Base-by-base conservation (phyloP, 2,888 invertebrate genomes). In the Patella caerulea region DNA sequence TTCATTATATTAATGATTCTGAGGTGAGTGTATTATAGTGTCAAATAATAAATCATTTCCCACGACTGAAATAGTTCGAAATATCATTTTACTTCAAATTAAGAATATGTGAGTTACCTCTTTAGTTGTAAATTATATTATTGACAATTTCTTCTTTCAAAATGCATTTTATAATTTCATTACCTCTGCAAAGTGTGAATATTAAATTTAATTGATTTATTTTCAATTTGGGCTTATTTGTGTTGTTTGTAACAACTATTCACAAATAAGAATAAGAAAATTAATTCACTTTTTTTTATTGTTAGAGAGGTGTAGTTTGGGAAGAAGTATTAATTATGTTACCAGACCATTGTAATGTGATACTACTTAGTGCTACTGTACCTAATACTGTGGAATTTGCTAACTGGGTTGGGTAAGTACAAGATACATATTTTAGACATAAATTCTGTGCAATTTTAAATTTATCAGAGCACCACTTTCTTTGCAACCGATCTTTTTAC, bases 331-430 rank as follows among this genome's bases (percentile, higher is more conserved):
- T 99, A 4, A 99, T 99, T 86, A 94, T 99, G 90, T 92, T 99
- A 75, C 99, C 99, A 0, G 94, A 95, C 9, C 97, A 97, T 91
- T 98, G 99, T 11, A 96, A 95, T 86, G 97, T 99, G 81, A 97
- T 99, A 54, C 95, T 99, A 95, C 93, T 99, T 71, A 98, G 98
- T 90, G 99, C 99, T 0, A 99, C 99, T 0, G 99, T 99, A 45
- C 99, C 99, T 0, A 99, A 99, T 92, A 96, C 97, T 0, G 93
- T 97, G 81, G 96, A 98, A 91, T 97, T 99, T 92, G 99, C 99
- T 65, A 93, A 93, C 79, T 93, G 93, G 93, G 92, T 93, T 70
- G 93, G 93, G 93, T 93, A 85, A 85, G 91, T 84, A 54, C 53
- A 24, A 0, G 54, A 29, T 14, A 74, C 3, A 17, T 56, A 19